A percentile compares a stretch with the other conserved stretches of the same genome.
phyloP scores from a whole-genome alignment of 37 sponge, comb jelly and placozoan genomes.

The Eunapius fragilis region DNA sequence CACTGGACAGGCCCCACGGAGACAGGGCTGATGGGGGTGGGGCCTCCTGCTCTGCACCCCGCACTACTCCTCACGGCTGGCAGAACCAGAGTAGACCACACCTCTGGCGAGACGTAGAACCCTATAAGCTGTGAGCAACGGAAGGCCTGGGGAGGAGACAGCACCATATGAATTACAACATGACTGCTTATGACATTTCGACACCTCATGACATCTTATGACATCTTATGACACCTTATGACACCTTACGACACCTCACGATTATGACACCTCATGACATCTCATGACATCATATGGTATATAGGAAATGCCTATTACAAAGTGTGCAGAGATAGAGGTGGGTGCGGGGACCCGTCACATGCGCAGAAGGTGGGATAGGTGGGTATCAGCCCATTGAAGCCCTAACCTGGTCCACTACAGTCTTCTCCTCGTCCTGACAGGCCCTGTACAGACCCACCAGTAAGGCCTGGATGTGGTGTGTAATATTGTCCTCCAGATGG shows the following conservation, averaged over 20 bases:
- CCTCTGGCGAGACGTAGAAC: slow-evolving; percentile 73
- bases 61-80: slow-evolving; percentile 80
- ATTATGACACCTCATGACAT: no score
- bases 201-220: no score
- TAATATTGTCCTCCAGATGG: slow-evolving; percentile 83
- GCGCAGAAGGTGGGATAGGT: no score
- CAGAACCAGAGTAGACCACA: slow-evolving; percentile 75
- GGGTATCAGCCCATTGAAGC: no score
- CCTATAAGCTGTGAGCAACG: slow-evolving; percentile 40
- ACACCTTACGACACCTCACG: no score
- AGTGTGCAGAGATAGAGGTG: no score
- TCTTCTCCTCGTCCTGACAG: slow-evolving; percentile 76
- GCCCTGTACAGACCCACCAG: slow-evolving; percentile 84
- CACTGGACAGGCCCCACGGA: slow-evolving; percentile 78
- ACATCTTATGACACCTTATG: no score
- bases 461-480: slow-evolving; percentile 85
- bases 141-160: not conserved
- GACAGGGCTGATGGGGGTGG: slow-evolving; percentile 27
- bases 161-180: no score
- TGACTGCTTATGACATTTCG: no score
- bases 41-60: slow-evolving; percentile 43
- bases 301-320: no score
- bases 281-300: no score
- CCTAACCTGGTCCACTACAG: slow-evolving; percentile 52
- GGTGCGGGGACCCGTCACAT: no score